Conservation (phyloP, 2,888 invertebrate species). For the Heteromurus nitidus region DNA sequence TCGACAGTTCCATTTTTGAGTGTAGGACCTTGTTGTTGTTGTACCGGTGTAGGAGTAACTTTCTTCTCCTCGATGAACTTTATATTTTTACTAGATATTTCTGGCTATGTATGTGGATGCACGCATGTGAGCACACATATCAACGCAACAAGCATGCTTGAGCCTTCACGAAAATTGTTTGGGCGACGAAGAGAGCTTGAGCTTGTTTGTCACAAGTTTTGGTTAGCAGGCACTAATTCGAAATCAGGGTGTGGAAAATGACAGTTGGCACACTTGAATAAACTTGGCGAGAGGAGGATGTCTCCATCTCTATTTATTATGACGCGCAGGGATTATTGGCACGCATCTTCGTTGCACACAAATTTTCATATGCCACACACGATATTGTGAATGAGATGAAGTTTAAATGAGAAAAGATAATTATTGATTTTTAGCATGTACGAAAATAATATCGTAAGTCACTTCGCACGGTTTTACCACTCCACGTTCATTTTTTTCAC, state of each 20-base stretch:
- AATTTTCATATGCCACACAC: not conserved
- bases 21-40: too few relatives aligned
- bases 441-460: not conserved
- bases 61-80: too few relatives aligned
- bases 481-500: too few relatives aligned
- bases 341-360: not conserved
- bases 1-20: too few relatives aligned
- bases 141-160: too few relatives aligned
- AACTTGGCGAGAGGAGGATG: not conserved
- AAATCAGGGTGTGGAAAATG: slow-evolving; percentile 33
- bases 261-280: not conserved
- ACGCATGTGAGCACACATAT: not conserved
- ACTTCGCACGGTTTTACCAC: too few relatives aligned
- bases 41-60: too few relatives aligned
- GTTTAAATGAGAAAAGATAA: not conserved
- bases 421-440: not conserved
- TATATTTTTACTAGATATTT: too few relatives aligned
- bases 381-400: too few relatives aligned
- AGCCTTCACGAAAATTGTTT: not conserved
- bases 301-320: not conserved
- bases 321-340: not conserved
- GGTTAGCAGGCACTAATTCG: slow-evolving; percentile 6
- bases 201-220: not conserved
- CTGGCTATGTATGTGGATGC: too few relatives aligned
- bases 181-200: not conserved